These are phyloP conservation scores for Urocynchramus pylzowi DNA, from an alignment of 2,113 vertebrate genomes.

Conservation along the genomic window DNA sequence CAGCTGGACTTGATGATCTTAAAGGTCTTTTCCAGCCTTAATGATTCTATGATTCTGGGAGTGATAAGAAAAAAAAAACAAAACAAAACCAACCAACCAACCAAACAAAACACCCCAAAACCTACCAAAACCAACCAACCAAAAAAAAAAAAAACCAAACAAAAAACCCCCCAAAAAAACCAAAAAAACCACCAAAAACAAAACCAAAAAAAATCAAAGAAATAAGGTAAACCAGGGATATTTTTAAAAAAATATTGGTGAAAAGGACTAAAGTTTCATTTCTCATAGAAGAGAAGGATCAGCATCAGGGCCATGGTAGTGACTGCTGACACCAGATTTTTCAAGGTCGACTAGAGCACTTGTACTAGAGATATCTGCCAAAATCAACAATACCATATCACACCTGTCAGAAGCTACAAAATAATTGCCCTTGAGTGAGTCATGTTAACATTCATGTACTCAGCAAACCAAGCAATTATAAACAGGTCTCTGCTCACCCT, in stretches of 20 bases:
- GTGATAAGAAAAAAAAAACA: not conserved
- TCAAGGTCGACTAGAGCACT: not conserved
- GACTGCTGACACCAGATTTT: not conserved
- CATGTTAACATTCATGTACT: slow-evolving; percentile 14
- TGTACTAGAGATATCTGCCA: not conserved
- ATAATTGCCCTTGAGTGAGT: not conserved
- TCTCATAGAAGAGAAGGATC: not conserved
- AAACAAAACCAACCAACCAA: not conserved
- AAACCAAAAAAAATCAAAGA: not conserved
- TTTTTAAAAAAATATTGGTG: not conserved
- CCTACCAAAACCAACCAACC: not conserved
- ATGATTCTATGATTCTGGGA: not conserved
- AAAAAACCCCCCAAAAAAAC: not conserved
- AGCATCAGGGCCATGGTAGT: not conserved
- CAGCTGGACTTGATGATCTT: not conserved
- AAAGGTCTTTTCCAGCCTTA: not conserved
- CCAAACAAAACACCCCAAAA: not conserved
- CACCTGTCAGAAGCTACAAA: slow-evolving; percentile 23
- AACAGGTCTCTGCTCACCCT: not conserved
- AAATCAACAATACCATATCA: not conserved
- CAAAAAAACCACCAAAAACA: not conserved
- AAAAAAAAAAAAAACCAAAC: not conserved
- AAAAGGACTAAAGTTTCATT: not conserved
- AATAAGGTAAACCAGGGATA: not conserved
- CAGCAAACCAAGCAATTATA: not conserved